These are phyloP conservation scores for Hydrolagus affinis DNA, from an alignment of 2,113 vertebrate species.

Conservation along the genomic window DNA sequence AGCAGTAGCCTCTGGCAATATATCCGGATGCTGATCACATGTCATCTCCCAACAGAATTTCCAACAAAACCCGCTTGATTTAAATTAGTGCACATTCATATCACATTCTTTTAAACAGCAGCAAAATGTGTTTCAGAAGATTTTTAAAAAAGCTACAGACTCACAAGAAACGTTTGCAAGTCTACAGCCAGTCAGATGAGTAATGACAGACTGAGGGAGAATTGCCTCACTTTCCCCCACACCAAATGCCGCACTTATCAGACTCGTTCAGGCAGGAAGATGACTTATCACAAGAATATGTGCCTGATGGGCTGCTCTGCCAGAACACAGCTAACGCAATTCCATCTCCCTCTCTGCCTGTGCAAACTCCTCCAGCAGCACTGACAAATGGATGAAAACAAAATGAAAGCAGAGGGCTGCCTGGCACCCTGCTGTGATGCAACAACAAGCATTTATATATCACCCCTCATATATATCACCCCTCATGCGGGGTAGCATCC, in stretches of 20 bases:
- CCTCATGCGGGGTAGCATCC: too few relatives aligned
- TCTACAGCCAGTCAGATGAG: conserved; percentile 18
- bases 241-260: conserved; percentile 19
- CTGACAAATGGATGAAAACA: too few relatives aligned
- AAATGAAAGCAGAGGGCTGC: too few relatives aligned
- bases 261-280: conserved; percentile 31
- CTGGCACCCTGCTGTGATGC: too few relatives aligned
- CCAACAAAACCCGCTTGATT: not conserved
- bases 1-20: too few relatives aligned
- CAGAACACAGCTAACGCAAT: not conserved
- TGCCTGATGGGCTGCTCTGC: conserved; percentile 12
- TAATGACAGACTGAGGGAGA: not conserved
- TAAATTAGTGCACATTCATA: not conserved
- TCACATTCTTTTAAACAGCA: not conserved
- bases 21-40: too few relatives aligned
- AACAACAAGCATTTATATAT: too few relatives aligned
- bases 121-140: conserved; percentile 11
- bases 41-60: not conserved
- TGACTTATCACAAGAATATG: conserved; percentile 29
- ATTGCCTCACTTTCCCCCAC: not conserved
- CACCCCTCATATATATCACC: too few relatives aligned
- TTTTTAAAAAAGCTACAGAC: not conserved
- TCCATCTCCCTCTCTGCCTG: not conserved
- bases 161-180: conserved; percentile 18
- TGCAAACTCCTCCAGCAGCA: not conserved